Conservation (phyloP, 2,888 invertebrate species). For the Rapana venosa region DNA sequence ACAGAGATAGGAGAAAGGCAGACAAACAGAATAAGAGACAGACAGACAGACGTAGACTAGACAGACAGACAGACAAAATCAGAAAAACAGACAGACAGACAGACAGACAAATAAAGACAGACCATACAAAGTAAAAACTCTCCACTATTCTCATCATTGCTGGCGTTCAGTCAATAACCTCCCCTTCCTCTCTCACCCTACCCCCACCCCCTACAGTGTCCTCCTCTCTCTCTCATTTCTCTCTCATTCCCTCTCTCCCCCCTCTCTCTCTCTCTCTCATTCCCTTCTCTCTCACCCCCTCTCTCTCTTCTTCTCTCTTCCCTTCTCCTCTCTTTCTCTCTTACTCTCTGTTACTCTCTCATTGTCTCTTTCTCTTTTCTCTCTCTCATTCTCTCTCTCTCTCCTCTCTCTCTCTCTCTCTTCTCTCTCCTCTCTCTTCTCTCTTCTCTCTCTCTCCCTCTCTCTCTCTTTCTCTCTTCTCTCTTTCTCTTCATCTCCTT, state of each 20-base stretch:
- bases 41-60: too few relatives aligned
- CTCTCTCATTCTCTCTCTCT: not conserved
- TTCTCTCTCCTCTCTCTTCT: not conserved
- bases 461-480: not conserved
- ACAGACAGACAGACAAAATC: too few relatives aligned
- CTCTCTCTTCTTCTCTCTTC: not conserved
- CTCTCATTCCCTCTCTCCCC: not conserved
- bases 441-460: not conserved
- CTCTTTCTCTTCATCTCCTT: not conserved
- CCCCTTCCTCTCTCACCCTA: not conserved
- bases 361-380: not conserved
- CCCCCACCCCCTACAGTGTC: not conserved
- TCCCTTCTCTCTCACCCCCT: not conserved
- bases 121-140: too few relatives aligned
- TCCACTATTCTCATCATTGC: too few relatives aligned
- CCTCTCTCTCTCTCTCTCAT: not conserved
- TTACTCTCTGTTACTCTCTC: not conserved
- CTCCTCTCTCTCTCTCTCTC: not conserved
- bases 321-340: not conserved
- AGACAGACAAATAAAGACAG: too few relatives aligned
- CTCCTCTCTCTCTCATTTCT: not conserved
- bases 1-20: too few relatives aligned
- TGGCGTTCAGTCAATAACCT: not conserved
- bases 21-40: too few relatives aligned
- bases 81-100: too few relatives aligned